Conservation (phyloP, 1,140 invertebrate genomes). For the Odontomachus brunneus region DNA sequence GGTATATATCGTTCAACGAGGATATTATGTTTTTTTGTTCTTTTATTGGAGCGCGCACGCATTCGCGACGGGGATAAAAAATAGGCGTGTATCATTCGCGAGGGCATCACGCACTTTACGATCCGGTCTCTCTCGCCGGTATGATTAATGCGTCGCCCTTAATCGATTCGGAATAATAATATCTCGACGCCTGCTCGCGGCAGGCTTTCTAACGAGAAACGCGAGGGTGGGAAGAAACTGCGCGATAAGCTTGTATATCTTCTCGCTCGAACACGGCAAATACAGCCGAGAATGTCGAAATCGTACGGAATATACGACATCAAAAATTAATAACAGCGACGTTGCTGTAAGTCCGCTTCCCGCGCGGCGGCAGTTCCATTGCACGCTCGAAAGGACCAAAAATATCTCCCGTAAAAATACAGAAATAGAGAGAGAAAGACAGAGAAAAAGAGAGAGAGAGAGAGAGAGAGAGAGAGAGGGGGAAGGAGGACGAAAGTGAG, state of each 20-base stretch:
- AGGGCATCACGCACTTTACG: slow-evolving; percentile 34
- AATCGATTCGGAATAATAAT: slow-evolving; percentile 65
- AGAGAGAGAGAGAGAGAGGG: too few relatives aligned
- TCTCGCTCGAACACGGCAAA: not conserved
- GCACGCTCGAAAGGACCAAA: not conserved
- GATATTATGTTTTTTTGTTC: not conserved
- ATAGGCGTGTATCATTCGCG: slow-evolving; percentile 49
- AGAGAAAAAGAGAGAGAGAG: not conserved
- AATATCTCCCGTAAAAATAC: not conserved
- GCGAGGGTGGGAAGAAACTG: not conserved
- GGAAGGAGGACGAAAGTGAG: too few relatives aligned
- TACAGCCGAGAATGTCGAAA: not conserved
- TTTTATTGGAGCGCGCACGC: slow-evolving; percentile 4
- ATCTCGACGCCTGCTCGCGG: slow-evolving; percentile 35
- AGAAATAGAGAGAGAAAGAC: too few relatives aligned
- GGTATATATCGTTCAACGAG: not conserved
- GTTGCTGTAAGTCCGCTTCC: not conserved
- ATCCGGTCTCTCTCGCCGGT: slow-evolving; percentile 37
- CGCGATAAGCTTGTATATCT: not conserved
- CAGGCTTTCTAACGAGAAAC: slow-evolving; percentile 22
- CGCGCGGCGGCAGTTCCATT: not conserved
- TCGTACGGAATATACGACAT: not conserved
- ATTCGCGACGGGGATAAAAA: slow-evolving; percentile 10
- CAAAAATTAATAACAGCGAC: slow-evolving; percentile 7
- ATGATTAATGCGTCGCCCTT: slow-evolving; percentile 69